Base-by-base conservation (phyloP, 2,888 invertebrate genomes). In the Tetranychus piercei region DNA sequence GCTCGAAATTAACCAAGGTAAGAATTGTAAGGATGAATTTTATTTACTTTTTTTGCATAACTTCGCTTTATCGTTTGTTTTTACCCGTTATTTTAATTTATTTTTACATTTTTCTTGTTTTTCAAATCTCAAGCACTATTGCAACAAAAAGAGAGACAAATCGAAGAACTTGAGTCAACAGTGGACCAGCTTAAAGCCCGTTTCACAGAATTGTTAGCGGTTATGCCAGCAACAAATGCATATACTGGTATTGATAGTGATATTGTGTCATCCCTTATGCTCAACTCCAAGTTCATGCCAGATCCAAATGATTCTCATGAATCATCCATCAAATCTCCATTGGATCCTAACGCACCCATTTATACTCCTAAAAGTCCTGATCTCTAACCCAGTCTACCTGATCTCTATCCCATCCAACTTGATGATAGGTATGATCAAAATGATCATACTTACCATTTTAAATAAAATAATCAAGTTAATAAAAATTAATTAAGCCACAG, bases 301-400 rank as follows among this genome's bases (percentile, higher is more conserved):
- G 78, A 78, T 55, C 77, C 75, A 75, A 79, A 76, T 73, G 44
- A 43, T 44, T 71, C 71, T 15, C n/a, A 34, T 23, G 76, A 76
- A n/a, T 76, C 77, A 43, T 79, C 80, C 75, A 79, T 81, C 55
- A 79, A 79, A 77, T 85, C 85, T 70, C 87, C 86, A 80, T 87
- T 94, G 77, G 94, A 94, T 85, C 94, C 94, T 75, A 92, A 93
- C 84, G 94, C 94, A 78, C 88, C 89, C 78, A 90, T 90, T 79
- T 94, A 94, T 85, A 93, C 92, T 78, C 94, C 94, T 78, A 92
- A 74, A 69, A 69, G 69, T n/a, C 44, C 71, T 74, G 74, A 74
- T 74, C 74, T 74, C 74, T 74, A 71, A 71, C 55, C 55, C 55
- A 55, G 55, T 55, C 55, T 55, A 55, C 15, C 55, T 55, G 55